A percentile compares a stretch with the other conserved stretches of the same genome.
These are phyloP conservation scores for human DNA, from an alignment of 2,113 vertebrate genomes.

Conservation along the genomic window DNA sequence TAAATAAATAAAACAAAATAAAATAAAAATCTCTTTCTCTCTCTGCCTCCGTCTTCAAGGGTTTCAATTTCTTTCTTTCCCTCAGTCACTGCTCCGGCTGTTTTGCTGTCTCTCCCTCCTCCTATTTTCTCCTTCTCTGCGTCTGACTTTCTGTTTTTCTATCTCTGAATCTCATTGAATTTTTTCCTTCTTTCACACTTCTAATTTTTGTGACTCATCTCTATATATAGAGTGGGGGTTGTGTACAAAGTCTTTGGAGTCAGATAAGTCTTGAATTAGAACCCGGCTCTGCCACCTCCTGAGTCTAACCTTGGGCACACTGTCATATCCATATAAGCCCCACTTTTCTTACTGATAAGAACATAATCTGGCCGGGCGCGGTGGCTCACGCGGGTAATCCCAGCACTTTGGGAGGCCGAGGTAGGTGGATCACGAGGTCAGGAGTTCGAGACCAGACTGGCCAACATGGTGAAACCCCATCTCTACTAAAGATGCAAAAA, in stretches of 20 bases:
- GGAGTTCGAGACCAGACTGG: too few relatives aligned
- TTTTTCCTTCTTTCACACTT: neutral
- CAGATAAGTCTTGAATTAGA: neutral
- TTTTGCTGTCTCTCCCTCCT: neutral
- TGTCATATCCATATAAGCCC: neutral
- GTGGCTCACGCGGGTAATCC: too few relatives aligned
- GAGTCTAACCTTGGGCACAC: neutral
- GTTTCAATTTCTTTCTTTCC: neutral
- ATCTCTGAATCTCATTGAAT: neutral
- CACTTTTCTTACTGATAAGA: neutral
- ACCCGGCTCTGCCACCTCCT: neutral
- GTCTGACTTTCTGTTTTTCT: neutral
- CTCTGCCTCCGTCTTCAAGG: neutral
- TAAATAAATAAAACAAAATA: too few relatives aligned
- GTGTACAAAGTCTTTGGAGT: neutral
- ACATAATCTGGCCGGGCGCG: too few relatives aligned
- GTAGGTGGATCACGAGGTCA: too few relatives aligned
- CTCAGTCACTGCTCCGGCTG: neutral
- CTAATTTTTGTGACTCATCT: neutral
- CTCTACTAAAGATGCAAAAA: too few relatives aligned
- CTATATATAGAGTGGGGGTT: neutral
- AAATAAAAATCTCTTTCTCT: neutral
- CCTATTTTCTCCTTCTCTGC: neutral
- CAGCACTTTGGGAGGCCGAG: too few relatives aligned
- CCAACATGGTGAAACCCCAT: too few relatives aligned